Base-by-base conservation (phyloP, 2,888 invertebrate species). In the Petrolisthes cinctipes region DNA sequence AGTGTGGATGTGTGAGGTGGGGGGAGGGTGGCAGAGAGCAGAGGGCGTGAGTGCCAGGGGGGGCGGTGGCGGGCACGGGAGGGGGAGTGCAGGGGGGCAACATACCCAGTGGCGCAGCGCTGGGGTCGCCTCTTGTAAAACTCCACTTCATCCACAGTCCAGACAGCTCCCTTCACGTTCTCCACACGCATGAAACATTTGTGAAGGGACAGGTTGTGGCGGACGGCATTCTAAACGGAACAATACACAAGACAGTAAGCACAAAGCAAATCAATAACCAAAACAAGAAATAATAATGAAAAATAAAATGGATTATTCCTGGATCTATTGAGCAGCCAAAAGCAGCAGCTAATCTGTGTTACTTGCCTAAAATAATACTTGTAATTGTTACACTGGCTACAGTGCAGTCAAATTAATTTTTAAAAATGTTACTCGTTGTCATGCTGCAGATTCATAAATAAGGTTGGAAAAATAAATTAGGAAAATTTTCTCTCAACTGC, bases 81-180 rank as follows among this genome's bases (percentile, higher is more conserved):
- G 88, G 57, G 79, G 81, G 37, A 75, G 86, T 79, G 85, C 81
- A 90, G 75, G 88, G 66, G 66, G 92, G 92, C 92, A 93, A 93
- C 94, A 94, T 95, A 96, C 92, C 95, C 94, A 92, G 95, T 94
- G 91, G 95, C 94, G 93, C 97, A 96, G 92, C 97, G 95, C 94
- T 97, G 97, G 23, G 94, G 93, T 90, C 94, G 92, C 86, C 94
- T 92, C 92, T 93, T 93, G 92, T 94, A 93, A 92, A 93, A 94
- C 91, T 94, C 94, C 81, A 93, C 91, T 92, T 94, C 94, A 92
- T 95, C 94, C 80, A 94, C 94, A 2, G 94, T 95, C 94, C 94
- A 94, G 66, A 94, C 94, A 68, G 94, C 94, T 78, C 94, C 94
- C n/a, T 94, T 94, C 86, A 95, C 94, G 92, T 95, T 94, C 92